Evolutionary conservation across 2,113 vertebrate genomes (phyloP), one percentile per base, ranked within the genome.

Genomic region (Plotosus lineatus): DNA sequence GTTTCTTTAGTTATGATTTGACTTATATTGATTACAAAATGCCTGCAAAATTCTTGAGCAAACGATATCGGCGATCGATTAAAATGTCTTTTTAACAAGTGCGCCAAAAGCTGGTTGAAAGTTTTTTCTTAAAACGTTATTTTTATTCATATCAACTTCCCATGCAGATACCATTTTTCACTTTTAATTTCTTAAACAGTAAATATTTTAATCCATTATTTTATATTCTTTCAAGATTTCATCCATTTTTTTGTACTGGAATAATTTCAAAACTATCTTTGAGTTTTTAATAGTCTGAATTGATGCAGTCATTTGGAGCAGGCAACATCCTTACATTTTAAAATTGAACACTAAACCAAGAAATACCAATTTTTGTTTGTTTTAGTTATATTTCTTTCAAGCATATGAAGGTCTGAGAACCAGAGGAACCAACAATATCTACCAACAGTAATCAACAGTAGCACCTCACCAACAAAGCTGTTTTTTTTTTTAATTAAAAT

Each of bases 21-120:
- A 44, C 42, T 31, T 0, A 31, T 28, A 19, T 9, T 0, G 28
- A 7, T 48, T 8, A 71, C 9, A 31, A 46, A 48, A 31, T 48
- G 0, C 28, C 26, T 19, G 9, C 28, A 17, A 14, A 42, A 26
- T 6, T 3, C 12, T 6, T 12, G 8, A 71, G 46, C n/a, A 21
- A 50, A 8, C n/a, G n/a, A 55, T 44, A 15, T 75, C 72, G 31
- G 51, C 33, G 33, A 48, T 82, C 68, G 76, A 78, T 85, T 78
- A 82, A 75, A 79, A 60, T 4, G 50, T 60, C 75, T 78, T 73
- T 6, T 19, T 19, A n/a, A 33, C 11, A 76, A 51, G 21, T 58
- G 77, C 42, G 23, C 26, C 26, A 69, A 58, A 42, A 58, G 50
- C 19, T 31, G 40, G 15, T 69, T 44, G 26, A 9, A 60, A 58